Conservation (phyloP, 2,113 vertebrate genomes). For the Poeciliopsis retropinna region DNA sequence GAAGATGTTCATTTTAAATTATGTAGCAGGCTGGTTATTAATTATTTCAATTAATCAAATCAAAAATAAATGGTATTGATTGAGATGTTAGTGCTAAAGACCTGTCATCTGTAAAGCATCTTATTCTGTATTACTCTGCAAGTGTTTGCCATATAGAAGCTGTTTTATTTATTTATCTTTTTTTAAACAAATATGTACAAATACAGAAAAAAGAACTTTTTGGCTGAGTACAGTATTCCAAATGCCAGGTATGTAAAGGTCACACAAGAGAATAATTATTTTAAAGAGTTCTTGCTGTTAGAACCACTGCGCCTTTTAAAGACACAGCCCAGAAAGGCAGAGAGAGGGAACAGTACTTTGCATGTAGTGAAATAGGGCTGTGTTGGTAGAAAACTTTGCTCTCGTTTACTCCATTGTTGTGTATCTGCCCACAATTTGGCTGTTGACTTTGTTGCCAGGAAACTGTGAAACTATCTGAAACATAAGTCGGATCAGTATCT, state of each 20-base stretch:
- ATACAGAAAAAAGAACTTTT: slow-evolving; percentile 33
- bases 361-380: not conserved
- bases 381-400: not conserved
- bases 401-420: not conserved
- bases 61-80: not conserved
- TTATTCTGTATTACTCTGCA: not conserved
- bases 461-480: slow-evolving; percentile 3
- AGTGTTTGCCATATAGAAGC: not conserved
- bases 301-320: slow-evolving; percentile 6
- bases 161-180: no score
- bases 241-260: slow-evolving; percentile 65
- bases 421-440: slow-evolving; percentile 3
- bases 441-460: slow-evolving; percentile 31
- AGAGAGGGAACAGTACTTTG: not conserved
- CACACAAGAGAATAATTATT: slow-evolving; percentile 30
- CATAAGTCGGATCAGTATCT: not conserved
- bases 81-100: not conserved
- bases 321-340: not conserved
- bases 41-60: no score
- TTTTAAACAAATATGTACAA: not conserved
- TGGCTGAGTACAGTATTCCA: slow-evolving; percentile 48
- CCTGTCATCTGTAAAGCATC: not conserved
- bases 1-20: no score
- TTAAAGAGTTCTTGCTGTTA: slow-evolving; percentile 22
- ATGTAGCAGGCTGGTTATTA: no score